Evolutionary conservation across 2,797 vertebrate species (phyloP), one percentile per base, ranked within the genome.

Genomic region (Myripristis murdjan): DNA sequence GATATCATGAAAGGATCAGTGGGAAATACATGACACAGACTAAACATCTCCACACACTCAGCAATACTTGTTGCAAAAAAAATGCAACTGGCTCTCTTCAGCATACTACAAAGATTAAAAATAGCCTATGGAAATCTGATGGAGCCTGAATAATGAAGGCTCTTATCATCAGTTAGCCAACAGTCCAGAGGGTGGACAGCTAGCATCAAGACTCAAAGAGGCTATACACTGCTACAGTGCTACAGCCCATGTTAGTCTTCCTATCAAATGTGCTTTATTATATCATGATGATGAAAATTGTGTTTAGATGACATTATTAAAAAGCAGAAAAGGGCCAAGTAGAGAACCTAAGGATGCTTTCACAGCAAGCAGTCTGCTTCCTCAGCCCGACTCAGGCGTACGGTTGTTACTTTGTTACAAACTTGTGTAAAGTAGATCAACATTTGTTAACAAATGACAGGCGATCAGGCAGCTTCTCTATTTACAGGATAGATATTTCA

Each of bases 121-220:
- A 23, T 11, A 55, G 48, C 55, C 73, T 62, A 39, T 46, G 48
- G 70, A 74, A 23, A 46, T 24, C 58, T 64, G 57, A 77, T 48
- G 44, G 54, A 55, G 55, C 60, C 52, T 22, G 26, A 49, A 59
- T 48, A 70, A 62, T 70, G 24, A 70, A 72, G 47, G 54, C 61
- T 6, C 16, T 35, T 46, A 24, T 49, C 63, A 70, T 79, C 64
- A 77, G 75, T 83, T 75, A 70, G 69, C n/a, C 61, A 54, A 55
- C 52, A 77, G 72, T 26, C 26, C 47, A 70, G 46, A 44, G 49
- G 48, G 52, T 73, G 51, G 51, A 57, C 51, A 47, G 64, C 22
- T 44, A 58, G 24, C 55, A 65, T 24, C 12, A 15, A 54, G 28
- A 66, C 43, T 59, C 8, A 20, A 51, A n/a, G 43, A 47, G 31